Base-by-base conservation (phyloP, 2,113 vertebrate species). In the Cinclus mexicanus region DNA sequence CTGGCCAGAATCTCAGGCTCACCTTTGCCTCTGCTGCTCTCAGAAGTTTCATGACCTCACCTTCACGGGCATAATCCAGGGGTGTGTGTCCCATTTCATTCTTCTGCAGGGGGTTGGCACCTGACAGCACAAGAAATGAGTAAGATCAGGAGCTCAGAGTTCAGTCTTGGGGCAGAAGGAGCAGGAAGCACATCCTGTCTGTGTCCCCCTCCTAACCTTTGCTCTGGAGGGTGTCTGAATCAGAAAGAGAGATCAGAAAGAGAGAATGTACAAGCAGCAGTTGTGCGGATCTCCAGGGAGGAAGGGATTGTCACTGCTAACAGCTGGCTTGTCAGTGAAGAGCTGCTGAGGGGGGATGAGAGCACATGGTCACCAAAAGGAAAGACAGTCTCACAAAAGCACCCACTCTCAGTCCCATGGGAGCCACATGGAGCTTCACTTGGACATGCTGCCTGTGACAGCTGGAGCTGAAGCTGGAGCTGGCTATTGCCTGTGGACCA, bases 11-110 rank as follows among this genome's bases (percentile, higher is more conserved):
- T 33, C 25, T 56, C 37, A 57, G 33, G 82, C 96, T 97, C 91
- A 99, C 99, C 98, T 99, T 99, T 4, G 93, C 76, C 83, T 99
- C 98, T 20, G 98, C 98, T 2, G 98, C 98, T 84, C 92, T 98
- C 95, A 99, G 96, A 19, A 98, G 96, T n/a, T 97, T 96, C 97
- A 98, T 96, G 77, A 99, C 97, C 63, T 99, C 99, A 46, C 99
- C 99, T 52, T 99, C 99, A 9, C 98, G 99, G 71, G 99, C 98
- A 1, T 99, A 99, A 90, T 98, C 98, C 95, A 98, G 95, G 1
- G 99, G 97, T 2, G 98, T 98, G 94, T 99, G 99, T 79, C 99
- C 99, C 98, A 99, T 98, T 41, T 98, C 98, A 9, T 99, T 99
- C 96, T 98, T 97, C 98, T 98, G 99, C 89, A 98, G 94, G 77